Evolutionary conservation across 2,113 vertebrate species (phyloP).

Genomic region (Psilopogon haemacephalus): DNA sequence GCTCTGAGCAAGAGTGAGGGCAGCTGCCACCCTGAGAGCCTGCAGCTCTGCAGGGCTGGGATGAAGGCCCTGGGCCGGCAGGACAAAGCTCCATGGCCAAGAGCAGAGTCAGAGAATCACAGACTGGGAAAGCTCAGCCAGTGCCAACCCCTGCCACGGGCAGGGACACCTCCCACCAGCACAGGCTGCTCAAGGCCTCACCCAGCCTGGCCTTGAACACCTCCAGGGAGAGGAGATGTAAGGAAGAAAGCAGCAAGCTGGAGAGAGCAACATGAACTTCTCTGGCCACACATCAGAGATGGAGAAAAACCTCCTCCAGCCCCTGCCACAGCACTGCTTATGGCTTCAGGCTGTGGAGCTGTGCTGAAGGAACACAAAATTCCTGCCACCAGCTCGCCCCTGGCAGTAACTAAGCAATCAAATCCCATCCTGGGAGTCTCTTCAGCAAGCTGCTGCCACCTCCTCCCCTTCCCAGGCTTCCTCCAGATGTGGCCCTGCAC

Average conservation of each 20-base stretch:
- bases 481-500: rapidly evolving
- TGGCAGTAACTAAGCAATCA: neutral
- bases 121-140: too few species aligned
- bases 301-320: neutral
- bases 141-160: too few species aligned
- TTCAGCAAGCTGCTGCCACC: neutral
- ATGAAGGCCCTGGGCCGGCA: neutral
- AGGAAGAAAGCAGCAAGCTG: neutral
- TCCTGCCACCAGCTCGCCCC: neutral
- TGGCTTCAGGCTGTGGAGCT: neutral
- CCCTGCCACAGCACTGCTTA: rapidly evolving
- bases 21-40: neutral
- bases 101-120: too few species aligned
- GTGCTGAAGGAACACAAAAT: neutral
- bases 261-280: neutral
- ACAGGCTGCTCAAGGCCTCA: too few species aligned
- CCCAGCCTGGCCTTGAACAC: too few species aligned
- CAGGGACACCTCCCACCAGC: too few species aligned
- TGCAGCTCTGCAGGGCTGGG: neutral
- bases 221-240: neutral
- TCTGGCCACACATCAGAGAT: neutral
- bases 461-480: rapidly evolving
- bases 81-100: neutral
- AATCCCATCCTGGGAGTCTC: neutral
- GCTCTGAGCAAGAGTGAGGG: neutral